phyloP scores from a whole-genome alignment of 2,888 invertebrate species.

The Nemotelus pantherinus region DNA sequence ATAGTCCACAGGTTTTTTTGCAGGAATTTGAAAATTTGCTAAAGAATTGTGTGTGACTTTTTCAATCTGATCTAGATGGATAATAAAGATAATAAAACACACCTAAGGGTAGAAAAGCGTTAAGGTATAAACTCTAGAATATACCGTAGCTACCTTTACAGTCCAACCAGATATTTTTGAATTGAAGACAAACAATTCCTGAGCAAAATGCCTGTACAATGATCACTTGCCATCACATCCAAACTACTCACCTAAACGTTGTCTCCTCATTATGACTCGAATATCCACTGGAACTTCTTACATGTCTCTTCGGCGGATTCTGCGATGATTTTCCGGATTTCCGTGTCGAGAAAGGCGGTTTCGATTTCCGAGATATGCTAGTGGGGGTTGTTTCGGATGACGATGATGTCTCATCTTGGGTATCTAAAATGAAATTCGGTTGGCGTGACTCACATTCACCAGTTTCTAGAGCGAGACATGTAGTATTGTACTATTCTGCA shows the following conservation, averaged over 20 bases:
- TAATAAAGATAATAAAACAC: too few species aligned
- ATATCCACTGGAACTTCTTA: constrained; percentile 82
- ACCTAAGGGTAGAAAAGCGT: too few species aligned
- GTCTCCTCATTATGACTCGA: constrained; percentile 87
- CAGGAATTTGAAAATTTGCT: too few species aligned
- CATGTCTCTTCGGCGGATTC: constrained; percentile 73
- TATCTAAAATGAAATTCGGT: constrained; percentile 64
- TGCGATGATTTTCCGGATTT: constrained; percentile 71
- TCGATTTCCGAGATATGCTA: constrained; percentile 74
- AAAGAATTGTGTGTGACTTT: too few species aligned
- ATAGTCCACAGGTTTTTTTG: too few species aligned
- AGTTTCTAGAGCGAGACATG: not conserved
- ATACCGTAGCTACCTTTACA: too few species aligned
- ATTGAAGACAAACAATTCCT: too few species aligned
- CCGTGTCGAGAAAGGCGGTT: constrained; percentile 75
- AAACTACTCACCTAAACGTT: constrained; percentile 74
- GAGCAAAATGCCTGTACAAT: too few species aligned
- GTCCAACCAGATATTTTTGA: too few species aligned
- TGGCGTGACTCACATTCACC: not conserved
- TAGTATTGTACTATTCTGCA: constrained; percentile 36
- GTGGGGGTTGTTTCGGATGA: constrained; percentile 81
- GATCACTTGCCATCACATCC: too few species aligned
- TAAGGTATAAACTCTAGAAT: too few species aligned
- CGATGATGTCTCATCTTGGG: constrained; percentile 80
- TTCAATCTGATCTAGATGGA: too few species aligned